Evolutionary conservation across 2,797 vertebrate genomes (phyloP).

Genomic region (Dicrostonyx torquatus): DNA sequence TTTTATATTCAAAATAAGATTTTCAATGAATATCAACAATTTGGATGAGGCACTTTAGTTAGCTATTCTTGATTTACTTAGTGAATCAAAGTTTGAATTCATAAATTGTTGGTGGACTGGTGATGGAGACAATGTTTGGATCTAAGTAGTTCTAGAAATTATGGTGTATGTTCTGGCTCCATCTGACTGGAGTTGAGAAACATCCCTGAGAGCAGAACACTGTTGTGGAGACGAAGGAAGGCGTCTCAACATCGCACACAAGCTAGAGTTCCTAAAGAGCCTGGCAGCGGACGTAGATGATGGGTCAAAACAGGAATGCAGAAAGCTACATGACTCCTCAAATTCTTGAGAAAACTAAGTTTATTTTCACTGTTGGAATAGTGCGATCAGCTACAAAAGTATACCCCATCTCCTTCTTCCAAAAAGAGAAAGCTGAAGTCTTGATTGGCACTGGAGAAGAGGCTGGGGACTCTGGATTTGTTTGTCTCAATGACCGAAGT

Average conservation of each 20-base stretch:
- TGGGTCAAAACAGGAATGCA: slow-evolving; percentile 29
- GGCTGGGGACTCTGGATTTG: background rate
- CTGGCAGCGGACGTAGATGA: background rate
- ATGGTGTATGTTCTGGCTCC: background rate
- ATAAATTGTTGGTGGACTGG: background rate
- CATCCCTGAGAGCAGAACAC: background rate
- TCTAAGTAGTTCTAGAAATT: slow-evolving; percentile 41
- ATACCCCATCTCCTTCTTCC: background rate
- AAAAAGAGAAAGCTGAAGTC: background rate
- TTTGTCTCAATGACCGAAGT: background rate
- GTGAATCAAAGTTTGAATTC: slow-evolving; percentile 26
- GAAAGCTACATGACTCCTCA: background rate
- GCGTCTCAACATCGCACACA: background rate
- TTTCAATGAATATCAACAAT: slow-evolving; percentile 18
- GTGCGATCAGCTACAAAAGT: background rate
- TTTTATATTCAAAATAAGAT: slow-evolving; percentile 25
- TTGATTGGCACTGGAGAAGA: slow-evolving; percentile 16
- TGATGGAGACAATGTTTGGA: background rate
- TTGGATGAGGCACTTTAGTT: background rate
- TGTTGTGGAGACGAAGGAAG: background rate
- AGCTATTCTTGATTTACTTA: background rate
- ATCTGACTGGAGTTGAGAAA: slow-evolving; percentile 2
- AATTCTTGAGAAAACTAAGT: background rate
- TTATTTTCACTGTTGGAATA: slow-evolving; percentile 14
- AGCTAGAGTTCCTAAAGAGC: background rate